Evolutionary conservation across 1,140 invertebrate species (phyloP).

Genomic region (Pollicipes pollicipes): DNA sequence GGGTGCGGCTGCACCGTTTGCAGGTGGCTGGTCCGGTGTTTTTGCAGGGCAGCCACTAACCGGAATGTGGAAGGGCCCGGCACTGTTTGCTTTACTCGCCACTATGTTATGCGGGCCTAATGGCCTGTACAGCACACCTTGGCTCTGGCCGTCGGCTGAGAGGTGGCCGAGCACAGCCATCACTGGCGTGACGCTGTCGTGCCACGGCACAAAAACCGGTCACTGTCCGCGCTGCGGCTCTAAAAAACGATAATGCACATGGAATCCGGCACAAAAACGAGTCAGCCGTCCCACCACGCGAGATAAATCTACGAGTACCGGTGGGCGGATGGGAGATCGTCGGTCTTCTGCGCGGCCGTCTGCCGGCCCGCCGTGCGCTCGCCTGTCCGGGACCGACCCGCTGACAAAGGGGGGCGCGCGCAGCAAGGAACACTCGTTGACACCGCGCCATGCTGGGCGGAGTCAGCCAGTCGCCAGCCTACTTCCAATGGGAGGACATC

Average conservation of each 20-base stretch:
- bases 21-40: neutral
- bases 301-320: neutral
- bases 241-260: neutral
- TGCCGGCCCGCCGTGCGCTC: too few species aligned
- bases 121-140: neutral
- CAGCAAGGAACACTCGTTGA: neutral
- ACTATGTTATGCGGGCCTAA: neutral
- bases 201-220: neutral
- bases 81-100: neutral
- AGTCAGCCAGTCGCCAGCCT: too few species aligned
- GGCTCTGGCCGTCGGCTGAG: too few species aligned
- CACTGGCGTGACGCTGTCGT: neutral
- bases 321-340: neutral
- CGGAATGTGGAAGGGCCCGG: neutral
- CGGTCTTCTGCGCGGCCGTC: too few species aligned
- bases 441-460: too few species aligned
- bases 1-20: too few species aligned
- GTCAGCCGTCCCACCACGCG: neutral
- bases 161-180: neutral
- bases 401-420: neutral
- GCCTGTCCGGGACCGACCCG: too few species aligned
- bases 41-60: neutral
- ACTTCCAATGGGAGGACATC: neutral
- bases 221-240: neutral
- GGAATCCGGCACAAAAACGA: neutral